A percentile compares a stretch with the other conserved stretches of the same genome.
Conservation (phyloP, 1,140 invertebrate species). For the Drosophila murphyi region DNA sequence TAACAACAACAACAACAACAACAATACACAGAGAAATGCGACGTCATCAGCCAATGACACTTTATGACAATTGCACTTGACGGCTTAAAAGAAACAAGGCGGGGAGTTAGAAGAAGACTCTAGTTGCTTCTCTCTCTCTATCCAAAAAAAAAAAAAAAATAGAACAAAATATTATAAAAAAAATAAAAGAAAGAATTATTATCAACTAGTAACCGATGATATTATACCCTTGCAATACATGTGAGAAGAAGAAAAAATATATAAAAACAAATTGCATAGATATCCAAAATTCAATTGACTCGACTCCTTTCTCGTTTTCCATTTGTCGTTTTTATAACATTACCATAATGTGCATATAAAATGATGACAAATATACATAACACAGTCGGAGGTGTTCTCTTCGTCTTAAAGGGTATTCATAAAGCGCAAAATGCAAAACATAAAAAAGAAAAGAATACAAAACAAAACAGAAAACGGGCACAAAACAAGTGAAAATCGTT, state of each 20-base stretch:
- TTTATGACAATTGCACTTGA: slow-evolving; percentile 83
- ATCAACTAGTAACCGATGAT: background rate
- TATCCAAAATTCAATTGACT: no score
- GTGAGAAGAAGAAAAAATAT: no score
- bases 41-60: slow-evolving; percentile 78
- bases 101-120: background rate
- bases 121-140: background rate
- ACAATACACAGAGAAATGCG: slow-evolving; percentile 10
- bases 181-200: background rate
- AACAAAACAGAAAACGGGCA: slow-evolving; percentile 40
- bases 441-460: slow-evolving; percentile 40
- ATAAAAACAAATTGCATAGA: no score
- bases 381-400: background rate
- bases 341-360: no score
- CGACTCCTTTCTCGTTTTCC: no score
- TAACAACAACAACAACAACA: slow-evolving; percentile 31
- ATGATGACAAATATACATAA: background rate
- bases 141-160: background rate
- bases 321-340: no score
- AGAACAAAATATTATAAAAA: background rate
- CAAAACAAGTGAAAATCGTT: slow-evolving; percentile 78
- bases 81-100: slow-evolving; percentile 42
- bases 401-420: background rate
- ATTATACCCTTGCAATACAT: background rate
- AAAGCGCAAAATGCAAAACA: slow-evolving; percentile 1